Evolutionary conservation across 2,888 invertebrate species (phyloP).

Genomic region (Protophormia terraenovae): DNA sequence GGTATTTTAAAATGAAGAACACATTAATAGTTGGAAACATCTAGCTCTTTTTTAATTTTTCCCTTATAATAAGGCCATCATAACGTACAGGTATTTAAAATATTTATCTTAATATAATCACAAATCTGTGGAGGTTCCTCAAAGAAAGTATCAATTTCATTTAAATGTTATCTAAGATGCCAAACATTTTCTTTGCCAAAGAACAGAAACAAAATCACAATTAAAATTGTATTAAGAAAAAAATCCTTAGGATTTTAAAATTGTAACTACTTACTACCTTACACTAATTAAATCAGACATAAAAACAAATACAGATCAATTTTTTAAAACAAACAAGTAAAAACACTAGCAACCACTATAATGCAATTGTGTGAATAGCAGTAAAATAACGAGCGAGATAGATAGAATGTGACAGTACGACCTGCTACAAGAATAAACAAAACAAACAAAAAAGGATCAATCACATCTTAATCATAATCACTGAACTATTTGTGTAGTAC

Average conservation of each 20-base stretch:
- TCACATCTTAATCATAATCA: conserved; percentile 40
- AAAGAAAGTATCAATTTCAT: conserved; percentile 42
- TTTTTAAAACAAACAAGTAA: background rate
- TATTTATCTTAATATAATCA: conserved; percentile 4
- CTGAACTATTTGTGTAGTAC: background rate
- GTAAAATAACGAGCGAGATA: background rate
- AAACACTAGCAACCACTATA: background rate
- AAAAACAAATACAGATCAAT: background rate
- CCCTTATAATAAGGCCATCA: too few relatives aligned
- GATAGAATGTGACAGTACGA: background rate
- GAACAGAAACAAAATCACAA: conserved; percentile 5
- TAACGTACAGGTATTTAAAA: too few relatives aligned
- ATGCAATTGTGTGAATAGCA: background rate
- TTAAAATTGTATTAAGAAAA: conserved; percentile 45
- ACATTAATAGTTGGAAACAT: too few relatives aligned
- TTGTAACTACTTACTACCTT: background rate
- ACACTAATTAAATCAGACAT: conserved; percentile 42
- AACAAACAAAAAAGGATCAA: conserved; percentile 45
- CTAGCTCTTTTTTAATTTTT: too few relatives aligned
- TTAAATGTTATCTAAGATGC: conserved; percentile 9
- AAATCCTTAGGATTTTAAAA: background rate
- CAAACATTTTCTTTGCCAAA: background rate
- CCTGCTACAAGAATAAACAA: background rate
- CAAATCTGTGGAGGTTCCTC: background rate
- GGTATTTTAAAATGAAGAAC: too few relatives aligned